These are phyloP conservation scores for Hesperophylax magnus DNA, from an alignment of 1,140 invertebrate genomes.

Conservation along the genomic window DNA sequence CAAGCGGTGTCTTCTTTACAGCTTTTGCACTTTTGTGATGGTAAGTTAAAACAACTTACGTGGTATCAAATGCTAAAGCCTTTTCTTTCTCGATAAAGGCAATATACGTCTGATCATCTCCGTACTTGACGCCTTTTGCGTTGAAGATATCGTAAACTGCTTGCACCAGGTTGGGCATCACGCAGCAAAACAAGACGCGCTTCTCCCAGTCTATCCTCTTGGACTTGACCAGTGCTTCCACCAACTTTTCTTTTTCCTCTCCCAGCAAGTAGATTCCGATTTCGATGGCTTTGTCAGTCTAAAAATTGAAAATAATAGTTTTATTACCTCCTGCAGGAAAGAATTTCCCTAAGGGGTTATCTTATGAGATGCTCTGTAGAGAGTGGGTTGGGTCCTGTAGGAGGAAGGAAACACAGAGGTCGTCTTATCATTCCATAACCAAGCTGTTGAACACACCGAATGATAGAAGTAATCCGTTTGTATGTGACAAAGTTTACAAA, in stretches of 20 bases:
- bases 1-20: no score
- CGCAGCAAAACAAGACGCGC: conserved; percentile 1
- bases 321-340: not conserved
- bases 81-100: not conserved
- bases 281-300: not conserved
- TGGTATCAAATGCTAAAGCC: conserved; percentile 5
- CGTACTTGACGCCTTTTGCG: not conserved
- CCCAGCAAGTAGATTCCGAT: not conserved
- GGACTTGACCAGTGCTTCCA: not conserved
- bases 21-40: not conserved
- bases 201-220: conserved; percentile 19
- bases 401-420: no score
- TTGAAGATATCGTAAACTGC: not conserved
- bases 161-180: conserved; percentile 5
- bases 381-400: no score
- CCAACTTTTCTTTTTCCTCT: not conserved
- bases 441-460: no score
- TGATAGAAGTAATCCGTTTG: no score
- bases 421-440: no score
- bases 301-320: not conserved
- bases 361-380: no score
- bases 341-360: no score
- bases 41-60: not conserved
- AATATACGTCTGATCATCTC: not conserved
- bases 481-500: no score